Evolutionary conservation across 2,797 vertebrate genomes (phyloP).

Genomic region (Rhyacichthys aspro): DNA sequence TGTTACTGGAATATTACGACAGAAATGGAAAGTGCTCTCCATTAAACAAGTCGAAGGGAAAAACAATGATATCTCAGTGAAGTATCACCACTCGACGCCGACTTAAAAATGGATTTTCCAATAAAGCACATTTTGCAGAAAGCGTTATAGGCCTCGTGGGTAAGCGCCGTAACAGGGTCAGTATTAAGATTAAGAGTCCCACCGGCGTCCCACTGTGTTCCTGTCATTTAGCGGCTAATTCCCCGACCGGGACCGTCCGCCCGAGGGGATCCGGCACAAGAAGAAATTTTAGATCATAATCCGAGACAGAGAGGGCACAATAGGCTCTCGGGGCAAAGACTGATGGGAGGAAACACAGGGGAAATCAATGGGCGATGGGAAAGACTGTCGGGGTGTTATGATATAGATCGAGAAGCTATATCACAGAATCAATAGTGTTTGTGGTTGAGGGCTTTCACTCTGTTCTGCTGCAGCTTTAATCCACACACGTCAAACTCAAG

Average conservation of each 20-base stretch:
- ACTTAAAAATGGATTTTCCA: conserved; percentile 31
- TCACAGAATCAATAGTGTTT: background rate
- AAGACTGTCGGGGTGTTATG: background rate
- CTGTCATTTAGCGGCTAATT: conserved; percentile 59
- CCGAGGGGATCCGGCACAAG: conserved; percentile 51
- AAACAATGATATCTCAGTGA: conserved; percentile 3
- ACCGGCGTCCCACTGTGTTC: conserved; percentile 29
- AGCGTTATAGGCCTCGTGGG: conserved; percentile 14
- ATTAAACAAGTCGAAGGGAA: background rate
- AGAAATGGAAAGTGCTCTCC: background rate
- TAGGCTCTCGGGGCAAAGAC: conserved; percentile 4
- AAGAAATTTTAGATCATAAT: conserved; percentile 49
- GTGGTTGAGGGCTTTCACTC: background rate
- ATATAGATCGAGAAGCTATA: background rate
- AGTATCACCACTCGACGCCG: background rate
- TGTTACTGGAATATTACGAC: conserved; percentile 1
- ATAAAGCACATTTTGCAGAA: conserved; percentile 21
- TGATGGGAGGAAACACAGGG: conserved; percentile 3
- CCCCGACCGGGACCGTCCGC: conserved; percentile 57
- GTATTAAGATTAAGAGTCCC: conserved; percentile 43
- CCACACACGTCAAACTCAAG: too few relatives aligned
- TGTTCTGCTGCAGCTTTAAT: background rate
- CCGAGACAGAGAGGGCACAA: conserved; percentile 30
- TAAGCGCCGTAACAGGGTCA: conserved; percentile 38
- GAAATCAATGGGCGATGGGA: conserved; percentile 8